phyloP scores from a whole-genome alignment of 2,888 invertebrate species.

The Bombyx huttoni region DNA sequence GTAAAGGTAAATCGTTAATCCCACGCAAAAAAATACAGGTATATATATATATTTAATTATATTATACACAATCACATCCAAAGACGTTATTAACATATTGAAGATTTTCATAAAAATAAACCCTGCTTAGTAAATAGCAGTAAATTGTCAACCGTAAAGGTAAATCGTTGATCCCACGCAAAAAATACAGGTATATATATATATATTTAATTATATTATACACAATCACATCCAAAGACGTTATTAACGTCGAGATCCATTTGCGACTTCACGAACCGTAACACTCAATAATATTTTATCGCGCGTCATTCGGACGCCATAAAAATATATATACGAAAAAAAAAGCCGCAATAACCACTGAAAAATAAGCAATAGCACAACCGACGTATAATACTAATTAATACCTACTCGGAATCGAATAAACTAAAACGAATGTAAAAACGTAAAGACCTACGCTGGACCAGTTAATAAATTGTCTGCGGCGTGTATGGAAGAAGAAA shows the following conservation, averaged over 20 bases:
- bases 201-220: background rate
- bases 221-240: background rate
- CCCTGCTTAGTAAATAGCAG: background rate
- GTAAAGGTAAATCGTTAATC: background rate
- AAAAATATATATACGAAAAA: slow-evolving; percentile 1
- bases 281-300: background rate
- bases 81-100: background rate
- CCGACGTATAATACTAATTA: slow-evolving; percentile 32
- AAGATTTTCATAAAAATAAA: background rate
- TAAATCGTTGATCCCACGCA: background rate
- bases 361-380: slow-evolving; percentile 10
- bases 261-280: background rate
- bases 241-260: background rate
- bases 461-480: slow-evolving; percentile 59
- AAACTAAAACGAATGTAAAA: slow-evolving; percentile 29
- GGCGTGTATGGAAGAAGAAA: slow-evolving; percentile 33
- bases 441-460: slow-evolving; percentile 30
- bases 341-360: slow-evolving; percentile 4
- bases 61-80: background rate
- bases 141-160: background rate
- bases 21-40: background rate
- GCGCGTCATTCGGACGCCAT: background rate
- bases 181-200: background rate
- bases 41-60: background rate
- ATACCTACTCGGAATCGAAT: slow-evolving; percentile 35